Conservation (phyloP, 2,113 vertebrate species). For the Centrocercus urophasianus region DNA sequence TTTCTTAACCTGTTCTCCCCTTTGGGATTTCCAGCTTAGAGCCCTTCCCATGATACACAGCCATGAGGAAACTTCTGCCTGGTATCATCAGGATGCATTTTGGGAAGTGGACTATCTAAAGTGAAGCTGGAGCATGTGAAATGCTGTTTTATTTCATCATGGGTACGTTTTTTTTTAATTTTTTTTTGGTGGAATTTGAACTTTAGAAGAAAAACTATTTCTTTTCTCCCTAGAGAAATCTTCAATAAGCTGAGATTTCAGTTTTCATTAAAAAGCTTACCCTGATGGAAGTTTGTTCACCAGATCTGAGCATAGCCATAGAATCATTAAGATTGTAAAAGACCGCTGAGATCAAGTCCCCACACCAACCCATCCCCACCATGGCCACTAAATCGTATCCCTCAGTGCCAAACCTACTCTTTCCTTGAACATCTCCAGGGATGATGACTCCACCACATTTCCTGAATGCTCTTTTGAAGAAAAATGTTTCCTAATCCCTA, state of each 20-base stretch:
- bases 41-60: not conserved
- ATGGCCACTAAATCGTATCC: no score
- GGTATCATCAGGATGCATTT: not conserved
- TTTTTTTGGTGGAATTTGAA: not conserved
- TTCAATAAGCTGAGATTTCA: not conserved
- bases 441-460: no score
- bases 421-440: no score
- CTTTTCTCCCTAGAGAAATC: not conserved
- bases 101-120: not conserved
- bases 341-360: no score
- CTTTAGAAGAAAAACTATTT: not conserved
- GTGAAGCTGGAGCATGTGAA: not conserved
- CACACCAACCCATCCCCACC: no score
- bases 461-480: no score
- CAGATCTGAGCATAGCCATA: not conserved
- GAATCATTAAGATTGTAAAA: no score
- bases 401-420: no score
- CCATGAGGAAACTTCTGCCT: no score
- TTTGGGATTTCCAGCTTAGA: not conserved
- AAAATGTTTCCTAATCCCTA: no score
- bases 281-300: not conserved
- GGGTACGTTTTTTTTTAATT: rapidly evolving
- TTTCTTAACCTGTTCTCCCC: not conserved
- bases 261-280: not conserved
- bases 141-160: not conserved